phyloP scores from a whole-genome alignment of 1,140 invertebrate genomes.

The Pteromalus puparum region DNA sequence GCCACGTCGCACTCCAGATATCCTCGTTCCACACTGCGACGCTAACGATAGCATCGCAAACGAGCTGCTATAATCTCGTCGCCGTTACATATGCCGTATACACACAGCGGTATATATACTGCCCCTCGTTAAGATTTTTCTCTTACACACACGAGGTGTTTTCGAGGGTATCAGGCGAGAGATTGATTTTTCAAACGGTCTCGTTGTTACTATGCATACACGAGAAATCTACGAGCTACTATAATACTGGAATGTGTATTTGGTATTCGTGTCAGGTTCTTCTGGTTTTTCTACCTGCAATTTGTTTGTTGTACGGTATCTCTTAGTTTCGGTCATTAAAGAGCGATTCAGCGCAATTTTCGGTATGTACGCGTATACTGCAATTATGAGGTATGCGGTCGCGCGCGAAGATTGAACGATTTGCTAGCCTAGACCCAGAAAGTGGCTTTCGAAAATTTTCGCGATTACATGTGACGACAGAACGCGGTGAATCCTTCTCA shows the following conservation, averaged over 20 bases:
- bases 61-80: background rate
- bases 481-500: too few species aligned
- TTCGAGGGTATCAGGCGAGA: too few species aligned
- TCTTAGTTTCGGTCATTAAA: background rate
- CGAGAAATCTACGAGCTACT: too few species aligned
- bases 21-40: background rate
- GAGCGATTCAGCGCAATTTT: background rate
- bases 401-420: background rate
- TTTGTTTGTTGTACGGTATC: background rate
- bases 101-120: too few species aligned
- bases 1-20: conserved; percentile 29
- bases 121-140: too few species aligned
- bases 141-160: too few species aligned
- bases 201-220: too few species aligned
- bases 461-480: too few species aligned
- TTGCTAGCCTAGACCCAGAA: background rate
- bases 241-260: too few species aligned
- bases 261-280: too few species aligned
- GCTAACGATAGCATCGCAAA: background rate
- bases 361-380: background rate
- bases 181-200: too few species aligned
- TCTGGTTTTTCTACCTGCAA: background rate
- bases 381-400: background rate
- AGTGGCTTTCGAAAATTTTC: background rate
- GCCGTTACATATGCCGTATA: background rate